A percentile compares a stretch with the other conserved stretches of the same genome.
phyloP scores from a whole-genome alignment of 53 echinoderm and acorn worm species.

The Antedon mediterranea region DNA sequence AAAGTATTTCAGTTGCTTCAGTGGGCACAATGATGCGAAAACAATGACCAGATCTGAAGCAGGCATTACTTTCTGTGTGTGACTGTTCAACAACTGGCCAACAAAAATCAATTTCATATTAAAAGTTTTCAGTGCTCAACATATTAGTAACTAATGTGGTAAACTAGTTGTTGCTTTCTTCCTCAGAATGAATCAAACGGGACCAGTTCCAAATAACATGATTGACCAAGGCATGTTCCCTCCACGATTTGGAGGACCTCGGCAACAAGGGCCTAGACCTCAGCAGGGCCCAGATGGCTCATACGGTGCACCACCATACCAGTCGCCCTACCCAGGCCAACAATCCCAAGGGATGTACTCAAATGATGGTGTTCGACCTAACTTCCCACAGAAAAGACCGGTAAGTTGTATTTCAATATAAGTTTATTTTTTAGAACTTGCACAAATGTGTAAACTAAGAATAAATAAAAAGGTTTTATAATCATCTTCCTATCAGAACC shows the following conservation, averaged over 20 bases:
- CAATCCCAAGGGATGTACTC: slow-evolving; percentile 20
- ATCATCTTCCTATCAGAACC: too few relatives aligned
- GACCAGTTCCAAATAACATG: slow-evolving; percentile 9
- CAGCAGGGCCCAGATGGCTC: slow-evolving; percentile 59
- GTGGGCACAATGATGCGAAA: slow-evolving; percentile 10
- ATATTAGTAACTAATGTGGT: too few relatives aligned
- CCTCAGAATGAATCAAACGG: not conserved
- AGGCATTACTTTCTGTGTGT: not conserved
- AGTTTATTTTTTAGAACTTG: not conserved
- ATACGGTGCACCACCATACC: slow-evolving; percentile 23
- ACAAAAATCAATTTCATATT: too few relatives aligned
- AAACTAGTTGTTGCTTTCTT: too few relatives aligned
- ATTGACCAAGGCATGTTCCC: slow-evolving; percentile 44
- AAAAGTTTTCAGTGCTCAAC: too few relatives aligned
- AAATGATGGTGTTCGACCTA: slow-evolving; percentile 51
- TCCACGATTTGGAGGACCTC: slow-evolving; percentile 12
- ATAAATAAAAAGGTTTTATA: too few relatives aligned
- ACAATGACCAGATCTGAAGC: not conserved
- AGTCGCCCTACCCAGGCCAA: not conserved
- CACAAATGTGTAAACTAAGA: too few relatives aligned
- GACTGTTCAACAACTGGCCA: not conserved
- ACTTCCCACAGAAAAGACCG: slow-evolving; percentile 90
- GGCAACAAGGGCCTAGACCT: slow-evolving; percentile 34
- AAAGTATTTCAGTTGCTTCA: not conserved
- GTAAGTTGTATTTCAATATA: too few relatives aligned